These are phyloP conservation scores for Antechinus stuartii DNA, from an alignment of 2,113 vertebrate genomes.

Conservation along the genomic window DNA sequence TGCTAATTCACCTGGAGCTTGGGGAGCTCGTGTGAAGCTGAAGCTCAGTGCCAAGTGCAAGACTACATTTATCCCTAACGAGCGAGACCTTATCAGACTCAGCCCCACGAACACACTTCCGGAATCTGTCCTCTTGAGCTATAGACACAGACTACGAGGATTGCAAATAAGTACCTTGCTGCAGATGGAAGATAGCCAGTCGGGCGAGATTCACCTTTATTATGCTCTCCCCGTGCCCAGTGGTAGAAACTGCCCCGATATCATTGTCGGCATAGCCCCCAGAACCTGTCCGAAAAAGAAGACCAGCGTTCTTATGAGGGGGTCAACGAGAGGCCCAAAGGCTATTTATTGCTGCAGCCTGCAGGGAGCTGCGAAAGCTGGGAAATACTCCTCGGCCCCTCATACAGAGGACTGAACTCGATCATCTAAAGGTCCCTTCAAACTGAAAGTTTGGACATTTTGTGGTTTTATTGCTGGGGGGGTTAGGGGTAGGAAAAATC, in stretches of 20 bases:
- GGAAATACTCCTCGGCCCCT: too few relatives aligned
- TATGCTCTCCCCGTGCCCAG: constrained; percentile 96
- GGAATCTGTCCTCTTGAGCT: fast-evolving
- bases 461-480: not conserved
- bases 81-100: not conserved
- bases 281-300: constrained; percentile 84
- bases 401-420: not conserved
- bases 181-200: constrained; percentile 92
- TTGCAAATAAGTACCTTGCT: constrained; percentile 89
- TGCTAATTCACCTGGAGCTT: not conserved
- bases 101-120: not conserved
- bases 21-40: not conserved
- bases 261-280: constrained; percentile 95
- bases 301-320: not conserved
- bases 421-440: not conserved
- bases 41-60: not conserved
- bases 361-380: not conserved
- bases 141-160: fast-evolving
- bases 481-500: not conserved
- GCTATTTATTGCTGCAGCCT: fast-evolving
- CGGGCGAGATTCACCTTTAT: constrained; percentile 94
- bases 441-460: not conserved
- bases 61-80: not conserved
- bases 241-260: constrained; percentile 92
- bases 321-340: not conserved